These are phyloP conservation scores for Euleptes europaea DNA, from an alignment of 2,113 vertebrate species.

Conservation along the genomic window DNA sequence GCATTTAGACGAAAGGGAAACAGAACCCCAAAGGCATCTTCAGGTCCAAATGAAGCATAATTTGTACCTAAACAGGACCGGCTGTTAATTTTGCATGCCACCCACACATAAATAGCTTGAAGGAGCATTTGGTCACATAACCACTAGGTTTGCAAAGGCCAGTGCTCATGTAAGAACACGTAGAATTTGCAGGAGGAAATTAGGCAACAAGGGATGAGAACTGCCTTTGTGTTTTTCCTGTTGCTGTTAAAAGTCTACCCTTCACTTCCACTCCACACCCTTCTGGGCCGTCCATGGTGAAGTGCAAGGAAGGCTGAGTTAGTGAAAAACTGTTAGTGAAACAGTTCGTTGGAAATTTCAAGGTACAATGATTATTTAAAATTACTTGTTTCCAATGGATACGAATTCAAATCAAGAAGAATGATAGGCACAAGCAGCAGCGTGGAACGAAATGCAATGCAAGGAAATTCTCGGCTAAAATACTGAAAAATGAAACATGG, in stretches of 20 bases:
- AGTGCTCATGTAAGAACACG: conserved; percentile 2
- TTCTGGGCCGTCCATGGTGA: neutral
- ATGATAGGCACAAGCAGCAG: neutral
- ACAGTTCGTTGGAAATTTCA: neutral
- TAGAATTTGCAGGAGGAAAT: conserved; percentile 16
- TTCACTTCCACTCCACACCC: neutral
- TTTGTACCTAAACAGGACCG: neutral
- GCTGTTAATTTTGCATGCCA: neutral
- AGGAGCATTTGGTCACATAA: conserved; percentile 13
- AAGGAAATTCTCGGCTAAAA: neutral
- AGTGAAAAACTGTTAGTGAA: neutral
- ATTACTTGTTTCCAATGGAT: neutral
- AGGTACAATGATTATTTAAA: neutral
- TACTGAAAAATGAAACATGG: neutral
- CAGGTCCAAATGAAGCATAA: conserved; percentile 1
- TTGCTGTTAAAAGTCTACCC: neutral
- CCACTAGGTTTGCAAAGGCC: conserved; percentile 6
- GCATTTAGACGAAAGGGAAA: neutral
- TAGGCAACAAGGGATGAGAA: neutral
- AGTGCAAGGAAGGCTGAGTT: neutral
- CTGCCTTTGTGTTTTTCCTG: neutral
- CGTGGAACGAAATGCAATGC: neutral
- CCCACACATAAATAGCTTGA: neutral
- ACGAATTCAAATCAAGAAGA: neutral
- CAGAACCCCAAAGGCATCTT: neutral